Conservation (phyloP, 2,888 invertebrate species). For the Thyatira batis region DNA sequence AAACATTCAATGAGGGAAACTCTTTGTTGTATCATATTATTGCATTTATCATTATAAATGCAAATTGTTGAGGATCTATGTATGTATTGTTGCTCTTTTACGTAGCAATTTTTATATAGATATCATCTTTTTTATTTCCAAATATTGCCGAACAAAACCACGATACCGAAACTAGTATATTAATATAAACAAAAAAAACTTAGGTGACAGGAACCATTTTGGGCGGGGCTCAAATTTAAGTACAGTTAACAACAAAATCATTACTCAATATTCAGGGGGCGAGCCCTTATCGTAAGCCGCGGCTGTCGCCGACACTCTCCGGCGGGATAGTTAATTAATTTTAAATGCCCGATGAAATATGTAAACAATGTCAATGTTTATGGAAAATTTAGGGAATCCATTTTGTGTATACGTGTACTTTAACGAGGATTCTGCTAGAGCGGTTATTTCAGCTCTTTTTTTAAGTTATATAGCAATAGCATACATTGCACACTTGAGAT, state of each 20-base stretch:
- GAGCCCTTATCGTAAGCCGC: slow-evolving; percentile 1
- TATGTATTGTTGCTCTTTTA: too few relatives aligned
- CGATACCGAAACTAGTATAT: too few relatives aligned
- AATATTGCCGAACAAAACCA: too few relatives aligned
- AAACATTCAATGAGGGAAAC: too few relatives aligned
- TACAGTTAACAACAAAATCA: slow-evolving; percentile 5
- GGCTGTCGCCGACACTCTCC: slow-evolving; percentile 2
- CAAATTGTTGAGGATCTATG: too few relatives aligned
- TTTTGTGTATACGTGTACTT: not conserved
- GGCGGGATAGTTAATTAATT: slow-evolving; percentile 2
- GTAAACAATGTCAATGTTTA: slow-evolving; percentile 5
- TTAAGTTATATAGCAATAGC: too few relatives aligned
- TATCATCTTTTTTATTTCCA: too few relatives aligned
- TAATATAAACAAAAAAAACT: not conserved
- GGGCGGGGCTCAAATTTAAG: not conserved
- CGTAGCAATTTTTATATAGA: too few relatives aligned
- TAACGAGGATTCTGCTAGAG: not conserved
- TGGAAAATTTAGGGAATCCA: not conserved
- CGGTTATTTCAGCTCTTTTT: too few relatives aligned
- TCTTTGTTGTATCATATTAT: too few relatives aligned
- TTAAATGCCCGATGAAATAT: slow-evolving; percentile 1
- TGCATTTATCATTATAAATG: too few relatives aligned
- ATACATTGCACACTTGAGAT: not conserved
- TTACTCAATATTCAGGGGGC: slow-evolving; percentile 4
- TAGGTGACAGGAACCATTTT: not conserved